Conservation (phyloP, 92 coral and sea anemone genomes). For the Virgularia gustaviana region DNA sequence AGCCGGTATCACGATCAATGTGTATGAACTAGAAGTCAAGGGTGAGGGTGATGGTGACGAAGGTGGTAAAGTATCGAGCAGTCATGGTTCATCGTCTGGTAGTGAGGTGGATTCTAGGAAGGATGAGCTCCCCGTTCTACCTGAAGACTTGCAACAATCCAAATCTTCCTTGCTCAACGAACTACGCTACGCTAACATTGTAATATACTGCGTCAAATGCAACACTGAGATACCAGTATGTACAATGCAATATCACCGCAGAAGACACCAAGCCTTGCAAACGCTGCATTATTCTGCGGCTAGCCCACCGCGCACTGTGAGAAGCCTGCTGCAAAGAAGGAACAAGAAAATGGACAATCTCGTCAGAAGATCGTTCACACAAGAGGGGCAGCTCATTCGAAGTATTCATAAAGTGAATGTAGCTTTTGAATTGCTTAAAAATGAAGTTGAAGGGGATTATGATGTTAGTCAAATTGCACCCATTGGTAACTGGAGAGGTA, state of each 20-base stretch:
- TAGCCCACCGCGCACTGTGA: constrained; percentile 16
- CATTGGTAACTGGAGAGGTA: constrained; percentile 38
- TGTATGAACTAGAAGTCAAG: constrained; percentile 16
- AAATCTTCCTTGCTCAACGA: constrained; percentile 41
- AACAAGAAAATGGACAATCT: background rate
- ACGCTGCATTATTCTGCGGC: constrained; percentile 60
- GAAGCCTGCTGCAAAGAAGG: constrained; percentile 29
- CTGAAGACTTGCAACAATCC: constrained; percentile 24
- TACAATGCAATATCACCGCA: constrained; percentile 65
- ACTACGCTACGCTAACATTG: constrained; percentile 46
- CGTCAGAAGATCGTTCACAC: constrained; percentile 56
- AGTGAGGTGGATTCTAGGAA: no score
- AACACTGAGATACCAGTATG: constrained; percentile 68
- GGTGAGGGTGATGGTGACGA: background rate
- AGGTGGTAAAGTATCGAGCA: no score
- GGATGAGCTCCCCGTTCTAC: no score
- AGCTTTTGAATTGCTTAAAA: constrained; percentile 77
- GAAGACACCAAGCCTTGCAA: constrained; percentile 75
- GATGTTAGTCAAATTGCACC: constrained; percentile 25
- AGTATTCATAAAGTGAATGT: constrained; percentile 66
- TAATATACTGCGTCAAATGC: constrained; percentile 77
- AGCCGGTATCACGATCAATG: constrained; percentile 25
- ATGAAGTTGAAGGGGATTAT: no score
- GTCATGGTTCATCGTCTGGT: no score
- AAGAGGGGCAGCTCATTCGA: constrained; percentile 65